Conservation (phyloP, 2,113 vertebrate genomes). For the Notothenia rossii region DNA sequence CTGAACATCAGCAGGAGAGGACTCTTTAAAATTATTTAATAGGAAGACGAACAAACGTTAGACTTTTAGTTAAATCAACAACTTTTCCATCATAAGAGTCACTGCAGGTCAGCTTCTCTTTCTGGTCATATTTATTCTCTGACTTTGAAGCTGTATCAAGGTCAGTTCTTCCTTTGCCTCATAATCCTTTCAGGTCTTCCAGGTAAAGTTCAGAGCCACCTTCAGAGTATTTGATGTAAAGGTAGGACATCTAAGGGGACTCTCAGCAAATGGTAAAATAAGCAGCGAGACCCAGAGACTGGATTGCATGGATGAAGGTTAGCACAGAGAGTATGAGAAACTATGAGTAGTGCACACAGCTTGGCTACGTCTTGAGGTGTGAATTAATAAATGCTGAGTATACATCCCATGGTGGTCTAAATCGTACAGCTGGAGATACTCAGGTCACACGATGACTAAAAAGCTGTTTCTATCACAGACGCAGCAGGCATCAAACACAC, state of each 20-base stretch:
- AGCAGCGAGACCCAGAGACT: background rate
- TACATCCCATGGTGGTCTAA: conserved; percentile 39
- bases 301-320: background rate
- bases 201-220: conserved; percentile 20
- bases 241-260: conserved; percentile 1
- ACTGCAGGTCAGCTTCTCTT: conserved; percentile 20
- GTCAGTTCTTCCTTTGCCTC: conserved; percentile 30
- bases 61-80: background rate
- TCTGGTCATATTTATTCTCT: conserved; percentile 17
- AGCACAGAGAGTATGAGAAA: background rate
- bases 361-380: background rate
- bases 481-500: conserved; percentile 38
- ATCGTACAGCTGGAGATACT: conserved; percentile 43
- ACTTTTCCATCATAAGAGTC: conserved; percentile 1
- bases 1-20: too few relatives aligned
- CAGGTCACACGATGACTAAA: conserved; percentile 32
- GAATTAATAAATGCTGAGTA: conserved; percentile 26
- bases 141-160: conserved; percentile 50
- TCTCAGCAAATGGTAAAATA: conserved; percentile 3
- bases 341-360: background rate
- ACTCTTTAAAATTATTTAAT: too few relatives aligned
- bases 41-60: background rate
- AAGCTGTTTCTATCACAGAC: conserved; percentile 15
- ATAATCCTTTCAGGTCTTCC: conserved; percentile 42
- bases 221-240: conserved; percentile 3